Percentiles rank a stretch among this genome's conserved stretches.
phyloP scores from a whole-genome alignment of 2,797 vertebrate species.

The Clarias pachynema region DNA sequence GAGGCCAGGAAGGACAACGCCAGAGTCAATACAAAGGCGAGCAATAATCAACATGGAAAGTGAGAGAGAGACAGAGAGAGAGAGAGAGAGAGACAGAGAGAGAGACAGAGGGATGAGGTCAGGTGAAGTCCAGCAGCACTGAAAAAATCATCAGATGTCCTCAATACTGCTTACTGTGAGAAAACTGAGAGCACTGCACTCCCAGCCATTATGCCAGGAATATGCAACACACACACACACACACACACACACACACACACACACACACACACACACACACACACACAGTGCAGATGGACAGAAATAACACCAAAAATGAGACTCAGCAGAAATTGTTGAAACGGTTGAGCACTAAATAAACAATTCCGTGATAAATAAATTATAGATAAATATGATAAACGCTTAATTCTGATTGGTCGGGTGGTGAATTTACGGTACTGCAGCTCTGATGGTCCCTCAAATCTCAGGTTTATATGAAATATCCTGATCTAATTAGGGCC shows the following conservation, averaged over 20 bases:
- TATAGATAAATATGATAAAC: too few species aligned
- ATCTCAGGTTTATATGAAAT: neutral
- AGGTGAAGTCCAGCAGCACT: constrained; percentile 19
- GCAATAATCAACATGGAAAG: neutral
- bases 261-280: constrained; percentile 13
- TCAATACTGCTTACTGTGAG: constrained; percentile 31
- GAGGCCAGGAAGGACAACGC: neutral
- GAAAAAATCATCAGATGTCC: constrained; percentile 33
- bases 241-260: neutral
- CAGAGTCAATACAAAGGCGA: neutral
- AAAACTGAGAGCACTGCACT: constrained; percentile 8
- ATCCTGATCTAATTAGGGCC: neutral
- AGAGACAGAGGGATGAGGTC: constrained; percentile 17
- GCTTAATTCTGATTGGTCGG: neutral
- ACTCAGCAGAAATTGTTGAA: neutral
- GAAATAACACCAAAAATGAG: neutral
- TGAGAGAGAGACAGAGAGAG: neutral
- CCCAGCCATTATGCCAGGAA: constrained; percentile 1
- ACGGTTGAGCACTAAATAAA: neutral
- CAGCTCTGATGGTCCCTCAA: neutral
- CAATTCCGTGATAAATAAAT: too few species aligned
- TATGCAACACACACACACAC: constrained; percentile 12
- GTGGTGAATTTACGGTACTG: neutral
- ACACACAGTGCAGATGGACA: neutral
- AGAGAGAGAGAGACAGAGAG: constrained; percentile 18